Percentiles rank a stretch among this genome's conserved stretches.
Conservation (phyloP, 2,113 vertebrate species). For the Semnornis frantzii region DNA sequence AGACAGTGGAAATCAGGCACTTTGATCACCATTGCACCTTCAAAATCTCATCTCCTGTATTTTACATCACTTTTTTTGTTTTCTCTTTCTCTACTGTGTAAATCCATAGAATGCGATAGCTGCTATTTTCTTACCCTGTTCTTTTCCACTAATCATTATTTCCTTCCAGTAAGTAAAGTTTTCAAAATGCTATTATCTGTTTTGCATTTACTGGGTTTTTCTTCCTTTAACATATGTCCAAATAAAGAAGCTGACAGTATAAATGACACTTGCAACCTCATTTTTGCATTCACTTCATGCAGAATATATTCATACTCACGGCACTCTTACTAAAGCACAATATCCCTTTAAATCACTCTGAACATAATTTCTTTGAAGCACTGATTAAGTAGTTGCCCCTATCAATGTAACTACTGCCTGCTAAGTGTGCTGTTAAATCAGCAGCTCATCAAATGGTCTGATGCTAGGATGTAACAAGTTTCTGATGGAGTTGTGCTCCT, state of each 20-base stretch:
- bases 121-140: not conserved
- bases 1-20: not conserved
- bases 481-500: constrained; percentile 70
- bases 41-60: not conserved
- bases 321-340: constrained; percentile 41
- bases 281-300: constrained; percentile 42
- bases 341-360: constrained; percentile 66
- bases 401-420: constrained; percentile 60
- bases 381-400: constrained; percentile 68
- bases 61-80: not conserved
- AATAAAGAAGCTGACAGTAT: constrained; percentile 10
- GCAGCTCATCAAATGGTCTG: constrained; percentile 69
- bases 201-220: not conserved
- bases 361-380: constrained; percentile 60
- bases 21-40: not conserved
- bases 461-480: constrained; percentile 68
- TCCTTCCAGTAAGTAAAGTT: not conserved
- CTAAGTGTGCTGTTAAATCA: constrained; percentile 73
- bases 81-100: not conserved
- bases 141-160: not conserved
- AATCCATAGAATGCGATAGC: not conserved
- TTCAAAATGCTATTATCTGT: not conserved
- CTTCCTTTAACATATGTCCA: not conserved
- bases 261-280: constrained; percentile 22
- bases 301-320: constrained; percentile 62